Conservation (phyloP, 30 jellyfish, hydroid and myxozoan species). For the Nemopilema nomurai region DNA sequence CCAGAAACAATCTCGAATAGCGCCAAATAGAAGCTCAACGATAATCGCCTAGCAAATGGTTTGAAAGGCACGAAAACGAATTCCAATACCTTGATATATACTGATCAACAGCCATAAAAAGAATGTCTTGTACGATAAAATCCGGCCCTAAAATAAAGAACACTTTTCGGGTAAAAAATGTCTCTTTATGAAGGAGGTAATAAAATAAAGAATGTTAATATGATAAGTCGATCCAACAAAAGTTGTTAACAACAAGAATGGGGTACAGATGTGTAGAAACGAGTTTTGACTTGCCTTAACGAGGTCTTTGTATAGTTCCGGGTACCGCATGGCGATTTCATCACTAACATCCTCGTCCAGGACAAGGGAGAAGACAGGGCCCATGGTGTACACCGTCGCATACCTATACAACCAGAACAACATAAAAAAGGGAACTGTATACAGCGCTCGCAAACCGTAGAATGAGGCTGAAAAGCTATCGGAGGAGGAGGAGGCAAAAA, state of each 20-base stretch:
- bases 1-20: no score
- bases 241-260: no score
- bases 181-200: no score
- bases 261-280: background rate
- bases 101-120: slow-evolving; percentile 92
- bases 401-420: slow-evolving; percentile 44
- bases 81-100: slow-evolving; percentile 85
- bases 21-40: background rate
- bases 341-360: slow-evolving; percentile 94
- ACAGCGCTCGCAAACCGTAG: background rate
- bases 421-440: background rate
- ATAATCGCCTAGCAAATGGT: background rate
- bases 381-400: slow-evolving; percentile 94
- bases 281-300: slow-evolving; percentile 53
- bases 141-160: slow-evolving; percentile 71
- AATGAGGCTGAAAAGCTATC: no score
- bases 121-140: slow-evolving; percentile 88
- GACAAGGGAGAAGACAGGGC: slow-evolving; percentile 94
- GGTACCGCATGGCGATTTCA: slow-evolving; percentile 90
- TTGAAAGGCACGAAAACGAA: background rate
- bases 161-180: no score
- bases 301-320: slow-evolving; percentile 91
- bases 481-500: no score
- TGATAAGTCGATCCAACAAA: no score
- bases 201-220: no score